phyloP scores from a whole-genome alignment of 2,888 invertebrate species.

The Heliconius ismenius region DNA sequence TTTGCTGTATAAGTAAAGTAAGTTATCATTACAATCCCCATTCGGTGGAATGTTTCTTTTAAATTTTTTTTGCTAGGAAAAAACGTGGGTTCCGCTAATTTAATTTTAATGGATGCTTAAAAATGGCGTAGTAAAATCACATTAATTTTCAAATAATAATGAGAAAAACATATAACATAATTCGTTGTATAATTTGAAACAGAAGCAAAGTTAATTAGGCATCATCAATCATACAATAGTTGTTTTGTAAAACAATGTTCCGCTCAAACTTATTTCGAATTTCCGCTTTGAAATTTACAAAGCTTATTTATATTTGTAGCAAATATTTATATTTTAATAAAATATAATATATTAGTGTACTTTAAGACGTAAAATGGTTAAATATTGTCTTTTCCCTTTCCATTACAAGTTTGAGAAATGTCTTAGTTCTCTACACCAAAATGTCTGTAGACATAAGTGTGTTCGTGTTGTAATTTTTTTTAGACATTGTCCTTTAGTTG shows the following conservation, averaged over 20 bases:
- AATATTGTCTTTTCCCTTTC: too few species aligned
- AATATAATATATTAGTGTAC: not conserved
- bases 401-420: too few species aligned
- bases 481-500: too few species aligned
- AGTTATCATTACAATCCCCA: too few species aligned
- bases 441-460: too few species aligned
- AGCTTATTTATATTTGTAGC: not conserved
- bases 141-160: not conserved
- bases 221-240: conserved; percentile 20
- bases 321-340: not conserved
- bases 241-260: conserved; percentile 1
- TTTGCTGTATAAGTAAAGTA: too few species aligned
- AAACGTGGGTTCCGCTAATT: not conserved
- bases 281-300: not conserved
- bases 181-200: not conserved
- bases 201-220: not conserved
- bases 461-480: too few species aligned
- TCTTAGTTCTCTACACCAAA: too few species aligned
- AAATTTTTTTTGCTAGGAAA: not conserved
- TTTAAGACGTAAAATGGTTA: too few species aligned
- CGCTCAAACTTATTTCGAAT: not conserved
- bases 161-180: not conserved
- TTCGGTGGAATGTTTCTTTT: too few species aligned
- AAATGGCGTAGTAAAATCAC: not conserved
- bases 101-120: not conserved